These are phyloP conservation scores for Cygnus olor DNA, from an alignment of 2,797 vertebrate species.

Conservation along the genomic window DNA sequence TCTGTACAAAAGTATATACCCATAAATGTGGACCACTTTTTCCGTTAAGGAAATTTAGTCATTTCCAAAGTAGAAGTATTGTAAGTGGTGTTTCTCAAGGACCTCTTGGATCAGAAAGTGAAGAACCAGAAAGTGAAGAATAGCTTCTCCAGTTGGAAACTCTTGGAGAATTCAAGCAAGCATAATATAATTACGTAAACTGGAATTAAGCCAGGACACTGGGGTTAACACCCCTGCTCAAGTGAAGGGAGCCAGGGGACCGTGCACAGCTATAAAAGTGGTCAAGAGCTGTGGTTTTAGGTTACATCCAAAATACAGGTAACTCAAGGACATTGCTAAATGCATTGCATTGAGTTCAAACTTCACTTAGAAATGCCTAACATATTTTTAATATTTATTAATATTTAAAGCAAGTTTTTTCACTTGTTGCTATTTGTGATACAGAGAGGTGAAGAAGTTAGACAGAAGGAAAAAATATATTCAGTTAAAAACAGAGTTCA, in stretches of 20 bases:
- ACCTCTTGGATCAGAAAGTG: not conserved
- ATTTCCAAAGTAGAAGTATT: not conserved
- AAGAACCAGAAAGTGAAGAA: constrained; percentile 44
- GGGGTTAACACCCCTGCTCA: constrained; percentile 55
- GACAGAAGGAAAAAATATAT: not conserved
- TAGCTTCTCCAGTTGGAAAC: constrained; percentile 19
- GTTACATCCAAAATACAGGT: constrained; percentile 49
- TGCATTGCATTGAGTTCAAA: not conserved
- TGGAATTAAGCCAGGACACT: constrained; percentile 39
- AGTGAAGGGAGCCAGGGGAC: constrained; percentile 43
- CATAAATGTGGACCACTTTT: not conserved
- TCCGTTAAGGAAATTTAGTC: not conserved
- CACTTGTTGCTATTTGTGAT: not conserved
- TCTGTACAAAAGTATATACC: not conserved
- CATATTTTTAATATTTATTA: not conserved
- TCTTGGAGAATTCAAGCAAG: constrained; percentile 28
- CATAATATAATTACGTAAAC: not conserved
- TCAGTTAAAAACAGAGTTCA: not conserved
- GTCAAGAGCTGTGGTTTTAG: constrained; percentile 33
- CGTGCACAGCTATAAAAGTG: constrained; percentile 43
- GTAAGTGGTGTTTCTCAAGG: not conserved
- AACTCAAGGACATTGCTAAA: constrained; percentile 46
- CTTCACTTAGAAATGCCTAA: not conserved
- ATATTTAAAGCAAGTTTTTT: not conserved
- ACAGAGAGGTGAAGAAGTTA: not conserved